Percentiles rank a stretch among this genome's conserved stretches.
Conservation (phyloP, 2,797 vertebrate species). For the Morelia viridis region DNA sequence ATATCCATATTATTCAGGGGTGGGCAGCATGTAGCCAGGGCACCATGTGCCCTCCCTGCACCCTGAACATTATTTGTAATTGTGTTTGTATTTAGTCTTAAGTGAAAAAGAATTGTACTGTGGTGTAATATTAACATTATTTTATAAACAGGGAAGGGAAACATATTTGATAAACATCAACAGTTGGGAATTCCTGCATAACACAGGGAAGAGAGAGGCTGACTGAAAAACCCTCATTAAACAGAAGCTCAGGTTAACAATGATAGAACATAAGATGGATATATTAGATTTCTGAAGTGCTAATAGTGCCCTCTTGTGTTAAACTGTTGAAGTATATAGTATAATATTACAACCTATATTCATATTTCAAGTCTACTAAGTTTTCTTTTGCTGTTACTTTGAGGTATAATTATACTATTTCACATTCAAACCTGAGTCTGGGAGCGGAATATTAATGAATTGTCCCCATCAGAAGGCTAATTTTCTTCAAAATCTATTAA, state of each 20-base stretch:
- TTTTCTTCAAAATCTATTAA: neutral
- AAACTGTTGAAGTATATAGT: neutral
- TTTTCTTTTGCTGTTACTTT: neutral
- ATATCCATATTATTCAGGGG: neutral
- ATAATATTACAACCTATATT: neutral
- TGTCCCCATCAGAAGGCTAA: neutral
- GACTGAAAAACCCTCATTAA: neutral
- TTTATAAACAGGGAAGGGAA: neutral
- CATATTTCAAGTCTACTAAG: neutral
- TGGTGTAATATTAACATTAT: neutral
- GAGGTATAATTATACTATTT: neutral
- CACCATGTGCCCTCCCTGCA: neutral
- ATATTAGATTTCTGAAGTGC: neutral
- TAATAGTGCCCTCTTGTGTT: constrained; percentile 18
- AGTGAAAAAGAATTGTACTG: neutral
- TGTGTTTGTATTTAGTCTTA: neutral
- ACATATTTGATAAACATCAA: neutral
- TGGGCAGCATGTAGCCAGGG: neutral
- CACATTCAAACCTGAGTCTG: neutral
- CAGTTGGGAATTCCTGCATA: neutral
- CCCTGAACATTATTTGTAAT: neutral
- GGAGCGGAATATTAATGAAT: neutral
- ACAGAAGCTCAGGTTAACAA: neutral
- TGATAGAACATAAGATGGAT: neutral
- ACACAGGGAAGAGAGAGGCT: neutral